Conservation (phyloP, 1,140 invertebrate genomes). For the Bactericera cockerelli region DNA sequence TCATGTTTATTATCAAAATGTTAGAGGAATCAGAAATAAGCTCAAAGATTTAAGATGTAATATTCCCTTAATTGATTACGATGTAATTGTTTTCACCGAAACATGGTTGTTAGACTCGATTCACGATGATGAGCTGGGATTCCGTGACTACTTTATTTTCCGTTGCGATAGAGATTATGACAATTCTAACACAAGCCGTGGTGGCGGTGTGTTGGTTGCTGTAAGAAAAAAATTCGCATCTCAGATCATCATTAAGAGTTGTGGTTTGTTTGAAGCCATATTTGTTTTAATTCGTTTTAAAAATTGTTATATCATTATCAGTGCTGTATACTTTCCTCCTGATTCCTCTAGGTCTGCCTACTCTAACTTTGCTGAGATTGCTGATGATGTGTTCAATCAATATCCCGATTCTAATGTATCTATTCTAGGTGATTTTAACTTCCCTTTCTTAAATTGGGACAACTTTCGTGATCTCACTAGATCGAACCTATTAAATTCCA, state of each 20-base stretch:
- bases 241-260: background rate
- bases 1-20: constrained; percentile 5
- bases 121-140: background rate
- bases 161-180: background rate
- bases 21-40: background rate
- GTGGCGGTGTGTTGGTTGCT: background rate
- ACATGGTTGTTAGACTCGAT: background rate
- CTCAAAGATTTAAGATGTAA: background rate
- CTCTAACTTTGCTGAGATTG: background rate
- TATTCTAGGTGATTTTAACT: background rate
- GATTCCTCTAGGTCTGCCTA: background rate
- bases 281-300: background rate
- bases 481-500: background rate
- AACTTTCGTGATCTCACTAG: background rate
- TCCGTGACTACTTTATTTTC: background rate
- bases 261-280: background rate
- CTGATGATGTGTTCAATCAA: background rate
- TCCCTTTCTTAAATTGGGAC: background rate
- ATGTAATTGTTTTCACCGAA: background rate
- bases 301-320: background rate
- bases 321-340: background rate
- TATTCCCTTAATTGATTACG: background rate
- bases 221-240: background rate
- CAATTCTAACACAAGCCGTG: background rate
- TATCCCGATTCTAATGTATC: background rate